These are phyloP conservation scores for Maniola jurtina DNA, from an alignment of 1,140 invertebrate species.

Conservation along the genomic window DNA sequence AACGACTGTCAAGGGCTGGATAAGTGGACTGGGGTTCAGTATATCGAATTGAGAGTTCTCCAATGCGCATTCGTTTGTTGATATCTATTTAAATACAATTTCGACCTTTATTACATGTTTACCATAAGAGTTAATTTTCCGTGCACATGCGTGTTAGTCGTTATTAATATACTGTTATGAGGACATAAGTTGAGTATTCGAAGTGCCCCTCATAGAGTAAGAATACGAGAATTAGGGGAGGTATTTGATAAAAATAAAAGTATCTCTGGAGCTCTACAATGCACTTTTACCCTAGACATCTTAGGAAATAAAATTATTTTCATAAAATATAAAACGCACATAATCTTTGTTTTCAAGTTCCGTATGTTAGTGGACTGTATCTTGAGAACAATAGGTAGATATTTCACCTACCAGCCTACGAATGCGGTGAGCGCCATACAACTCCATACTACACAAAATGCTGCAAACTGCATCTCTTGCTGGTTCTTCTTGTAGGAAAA, in stretches of 20 bases:
- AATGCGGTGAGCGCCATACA: no score
- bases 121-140: background rate
- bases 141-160: background rate
- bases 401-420: no score
- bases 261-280: background rate
- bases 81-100: background rate
- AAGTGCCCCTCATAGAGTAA: background rate
- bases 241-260: no score
- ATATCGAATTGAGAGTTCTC: conserved; percentile 2
- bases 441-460: no score
- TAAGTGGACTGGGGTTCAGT: background rate
- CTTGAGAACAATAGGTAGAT: no score
- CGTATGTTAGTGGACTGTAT: no score
- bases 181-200: background rate
- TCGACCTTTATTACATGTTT: background rate
- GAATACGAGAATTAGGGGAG: background rate
- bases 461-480: no score
- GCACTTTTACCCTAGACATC: no score
- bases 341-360: no score
- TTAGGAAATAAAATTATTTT: no score
- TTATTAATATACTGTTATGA: background rate
- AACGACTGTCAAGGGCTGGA: background rate
- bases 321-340: no score
- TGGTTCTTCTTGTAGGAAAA: no score
- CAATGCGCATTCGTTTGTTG: background rate